Evolutionary conservation across 2,113 vertebrate species (phyloP).

Genomic region (Salvelinus fontinalis): DNA sequence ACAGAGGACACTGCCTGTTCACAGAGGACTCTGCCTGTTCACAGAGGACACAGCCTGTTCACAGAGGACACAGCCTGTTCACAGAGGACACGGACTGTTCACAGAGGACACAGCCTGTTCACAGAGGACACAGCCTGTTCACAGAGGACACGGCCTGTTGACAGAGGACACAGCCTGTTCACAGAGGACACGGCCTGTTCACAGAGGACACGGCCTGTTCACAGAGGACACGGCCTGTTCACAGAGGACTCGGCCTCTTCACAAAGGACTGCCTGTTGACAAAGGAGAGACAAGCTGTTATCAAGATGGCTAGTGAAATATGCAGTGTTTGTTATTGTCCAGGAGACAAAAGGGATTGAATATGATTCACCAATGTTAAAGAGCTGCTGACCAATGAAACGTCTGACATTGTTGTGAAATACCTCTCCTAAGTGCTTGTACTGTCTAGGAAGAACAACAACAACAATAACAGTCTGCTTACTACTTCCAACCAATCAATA

Average conservation of each 20-base stretch:
- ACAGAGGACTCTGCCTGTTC: too few species aligned
- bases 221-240: too few species aligned
- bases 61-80: too few species aligned
- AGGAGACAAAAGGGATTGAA: background rate
- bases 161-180: too few species aligned
- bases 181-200: too few species aligned
- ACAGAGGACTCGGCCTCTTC: too few species aligned
- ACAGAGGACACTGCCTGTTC: too few species aligned
- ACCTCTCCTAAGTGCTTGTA: background rate
- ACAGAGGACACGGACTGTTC: too few species aligned
- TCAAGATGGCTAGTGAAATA: slow-evolving; percentile 1
- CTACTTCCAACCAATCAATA: background rate
- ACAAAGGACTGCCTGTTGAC: background rate
- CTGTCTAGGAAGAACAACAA: background rate
- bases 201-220: too few species aligned
- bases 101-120: too few species aligned
- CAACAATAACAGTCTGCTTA: background rate
- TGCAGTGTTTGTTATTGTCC: background rate
- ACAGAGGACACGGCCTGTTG: too few species aligned
- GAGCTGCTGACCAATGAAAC: background rate
- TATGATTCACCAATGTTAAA: background rate
- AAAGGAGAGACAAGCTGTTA: background rate
- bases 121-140: too few species aligned
- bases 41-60: background rate
- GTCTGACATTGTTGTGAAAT: background rate